These are phyloP conservation scores for Semaprochilodus insignis DNA, from an alignment of 2,797 vertebrate species.

Conservation along the genomic window DNA sequence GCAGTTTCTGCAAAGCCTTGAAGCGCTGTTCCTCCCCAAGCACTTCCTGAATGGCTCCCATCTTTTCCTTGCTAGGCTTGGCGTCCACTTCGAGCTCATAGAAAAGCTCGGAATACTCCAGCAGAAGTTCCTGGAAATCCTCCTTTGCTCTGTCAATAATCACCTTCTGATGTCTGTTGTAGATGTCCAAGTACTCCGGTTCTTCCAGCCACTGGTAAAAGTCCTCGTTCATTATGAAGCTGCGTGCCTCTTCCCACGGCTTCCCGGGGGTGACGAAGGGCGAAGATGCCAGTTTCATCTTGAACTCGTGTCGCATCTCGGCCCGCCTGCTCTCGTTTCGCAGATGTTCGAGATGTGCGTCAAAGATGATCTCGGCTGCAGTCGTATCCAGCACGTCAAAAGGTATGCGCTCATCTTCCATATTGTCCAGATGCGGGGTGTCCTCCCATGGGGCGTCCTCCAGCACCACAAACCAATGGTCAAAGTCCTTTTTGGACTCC, in stretches of 20 bases:
- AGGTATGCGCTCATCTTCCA: conserved; percentile 83
- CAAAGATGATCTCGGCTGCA: conserved; percentile 80
- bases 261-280: conserved; percentile 88
- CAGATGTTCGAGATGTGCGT: conserved; percentile 82
- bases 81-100: conserved; percentile 89
- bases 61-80: conserved; percentile 91
- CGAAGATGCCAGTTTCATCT: conserved; percentile 82
- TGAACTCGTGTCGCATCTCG: conserved; percentile 84
- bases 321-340: conserved; percentile 81
- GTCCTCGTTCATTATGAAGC: conserved; percentile 90
- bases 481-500: conserved; percentile 83
- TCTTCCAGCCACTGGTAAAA: conserved; percentile 90
- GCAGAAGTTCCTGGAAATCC: conserved; percentile 87
- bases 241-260: conserved; percentile 89
- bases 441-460: conserved; percentile 88
- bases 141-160: conserved; percentile 88
- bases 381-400: conserved; percentile 84
- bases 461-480: conserved; percentile 85
- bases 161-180: conserved; percentile 85
- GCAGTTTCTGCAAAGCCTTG: conserved; percentile 86
- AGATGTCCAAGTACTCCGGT: conserved; percentile 85
- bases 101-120: conserved; percentile 89
- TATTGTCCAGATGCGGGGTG: conserved; percentile 80
- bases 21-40: conserved; percentile 87
- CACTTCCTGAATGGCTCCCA: conserved; percentile 89